phyloP scores from a whole-genome alignment of 2,797 vertebrate genomes.

The Sebastes cheni region DNA sequence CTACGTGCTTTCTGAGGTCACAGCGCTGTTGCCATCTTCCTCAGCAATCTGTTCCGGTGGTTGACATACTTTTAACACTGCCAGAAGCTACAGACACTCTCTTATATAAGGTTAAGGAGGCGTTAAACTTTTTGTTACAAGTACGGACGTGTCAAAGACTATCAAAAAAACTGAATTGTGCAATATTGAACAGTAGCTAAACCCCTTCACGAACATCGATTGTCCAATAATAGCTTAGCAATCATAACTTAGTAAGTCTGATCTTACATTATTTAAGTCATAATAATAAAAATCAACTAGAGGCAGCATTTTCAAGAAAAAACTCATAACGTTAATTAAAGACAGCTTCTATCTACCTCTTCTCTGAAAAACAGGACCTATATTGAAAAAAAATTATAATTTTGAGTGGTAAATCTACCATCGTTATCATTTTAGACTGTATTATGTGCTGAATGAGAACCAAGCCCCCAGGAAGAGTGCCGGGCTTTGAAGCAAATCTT shows the following conservation, averaged over 20 bases:
- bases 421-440: no score
- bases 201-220: background rate
- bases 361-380: no score
- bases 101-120: background rate
- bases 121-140: background rate
- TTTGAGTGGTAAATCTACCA: no score
- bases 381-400: no score
- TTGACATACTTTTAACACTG: background rate
- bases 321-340: no score
- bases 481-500: no score
- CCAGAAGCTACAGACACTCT: background rate
- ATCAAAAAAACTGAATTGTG: background rate
- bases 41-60: constrained; percentile 24
- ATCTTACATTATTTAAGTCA: no score
- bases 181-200: background rate
- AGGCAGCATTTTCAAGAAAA: no score
- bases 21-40: constrained; percentile 6
- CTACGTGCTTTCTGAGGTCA: constrained; percentile 38
- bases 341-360: no score
- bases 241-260: background rate
- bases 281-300: no score
- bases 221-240: background rate
- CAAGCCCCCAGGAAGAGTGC: no score
- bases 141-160: background rate
- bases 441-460: no score